Evolutionary conservation across 2,797 vertebrate genomes (phyloP).

Genomic region (Gallinago solitaria): DNA sequence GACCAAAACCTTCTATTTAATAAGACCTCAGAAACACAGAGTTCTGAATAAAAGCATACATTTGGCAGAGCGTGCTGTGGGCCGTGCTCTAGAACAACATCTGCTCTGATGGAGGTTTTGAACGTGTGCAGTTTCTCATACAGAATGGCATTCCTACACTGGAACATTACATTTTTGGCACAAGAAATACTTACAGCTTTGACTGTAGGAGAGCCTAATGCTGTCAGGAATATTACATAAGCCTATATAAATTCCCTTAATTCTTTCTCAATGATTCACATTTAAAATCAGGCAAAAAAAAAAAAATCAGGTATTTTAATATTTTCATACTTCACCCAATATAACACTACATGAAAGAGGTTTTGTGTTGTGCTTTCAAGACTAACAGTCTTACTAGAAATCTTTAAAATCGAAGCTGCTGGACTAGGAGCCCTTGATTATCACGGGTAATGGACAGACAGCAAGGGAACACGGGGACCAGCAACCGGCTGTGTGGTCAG

Average conservation of each 20-base stretch:
- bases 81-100: fast-evolving
- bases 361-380: not conserved
- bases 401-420: not conserved
- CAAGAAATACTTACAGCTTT: not conserved
- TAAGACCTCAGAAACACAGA: not conserved
- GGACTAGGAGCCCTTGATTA: too few relatives aligned
- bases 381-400: not conserved
- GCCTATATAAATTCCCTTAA: not conserved
- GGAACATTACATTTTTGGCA: not conserved
- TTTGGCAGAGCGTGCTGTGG: not conserved
- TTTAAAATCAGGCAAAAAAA: not conserved
- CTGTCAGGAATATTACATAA: not conserved
- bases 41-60: not conserved
- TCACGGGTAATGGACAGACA: fast-evolving
- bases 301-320: not conserved
- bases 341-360: not conserved
- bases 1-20: not conserved
- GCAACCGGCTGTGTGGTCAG: fast-evolving
- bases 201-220: not conserved
- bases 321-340: not conserved
- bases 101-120: not conserved
- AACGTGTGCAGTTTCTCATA: not conserved
- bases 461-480: not conserved
- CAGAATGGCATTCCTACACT: not conserved
- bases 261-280: not conserved